Evolutionary conservation across 2,797 vertebrate species (phyloP), one percentile per base, ranked within the genome.

Genomic region (Pangasius macronema): DNA sequence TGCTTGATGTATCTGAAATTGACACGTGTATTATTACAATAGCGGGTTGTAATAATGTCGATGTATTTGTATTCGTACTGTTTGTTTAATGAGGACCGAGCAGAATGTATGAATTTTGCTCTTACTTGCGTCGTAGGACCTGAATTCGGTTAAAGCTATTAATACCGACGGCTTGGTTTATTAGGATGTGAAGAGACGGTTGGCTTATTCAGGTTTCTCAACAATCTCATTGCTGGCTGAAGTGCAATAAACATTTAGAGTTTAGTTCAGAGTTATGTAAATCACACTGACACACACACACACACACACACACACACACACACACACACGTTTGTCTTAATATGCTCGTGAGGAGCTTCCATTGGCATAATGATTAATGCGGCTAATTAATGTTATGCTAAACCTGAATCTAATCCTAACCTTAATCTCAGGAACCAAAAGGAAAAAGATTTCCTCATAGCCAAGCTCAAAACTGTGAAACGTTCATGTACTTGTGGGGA

Each of bases 161-260:
- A 68, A 9, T 36, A 6, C 67, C 33, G 20, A 70, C 8, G 11
- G 14, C 24, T 27, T 46, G 24, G 24, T 75, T 75, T 75, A 27
- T 75, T 75, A 75, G 72, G 42, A 73, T 13, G 70, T 42, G 70
- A 73, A 24, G 22, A 73, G 70, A n/a, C 42, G 72, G 72, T 75
- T 49, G 72, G 72, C 72, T 75, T 75, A 49, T 16, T 33, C 13
- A 33, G 65, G 36, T 46, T 73, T 42, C 70, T 73, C 39, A 46
- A 46, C 70, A 73, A 67, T 67, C 65, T 67, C 65, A 67, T 18
- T 67, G 30, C 65, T 33, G 65, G 30, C 65, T 33, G 65, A 33
- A 33, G 36, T 73, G 70, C 39, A 73, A 46, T 73, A 73, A 73
- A 42, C 22, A 33, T 67, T 67, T 33, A 67, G 63, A 67, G 53